Evolutionary conservation across 2,888 invertebrate genomes (phyloP), one percentile per base, ranked within the genome.

Genomic region (Tribolium freemani): DNA sequence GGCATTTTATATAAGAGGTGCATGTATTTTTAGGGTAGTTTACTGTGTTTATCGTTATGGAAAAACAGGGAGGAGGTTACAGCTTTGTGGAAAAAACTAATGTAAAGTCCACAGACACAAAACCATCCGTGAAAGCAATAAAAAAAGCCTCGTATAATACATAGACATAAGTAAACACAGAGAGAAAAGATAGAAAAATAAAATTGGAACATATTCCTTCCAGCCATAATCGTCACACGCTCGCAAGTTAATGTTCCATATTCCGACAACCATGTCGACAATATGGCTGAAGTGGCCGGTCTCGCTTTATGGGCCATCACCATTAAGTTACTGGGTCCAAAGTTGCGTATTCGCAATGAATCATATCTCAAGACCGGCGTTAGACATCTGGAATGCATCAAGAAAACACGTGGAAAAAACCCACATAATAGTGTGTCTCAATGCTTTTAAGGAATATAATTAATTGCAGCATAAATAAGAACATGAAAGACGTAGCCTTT

Each of bases 281-380:
- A 73, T 73, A 73, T 67, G 73, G 70, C 44, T 57, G 51, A 61
- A 72, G 70, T 71, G 66, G 68, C 64, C 71, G 68, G 71, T 58
- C 71, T 71, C 73, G 69, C 70, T 74, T 74, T 74, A 74, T 74
- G 69, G 74, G 26, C 74, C 71, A 74, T 74, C 71, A 71, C 74
- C 74, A 74, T 74, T 74, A 74, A 69, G 69, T 69, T 72, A 69
- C 60, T 71, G 60, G 56, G 58, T 51, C 68, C 68, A 67, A 71
- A 66, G 69, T 63, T 71, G 64, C 74, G 74, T 74, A 71, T 71
- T 66, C 58, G 61, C 71, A 74, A 71, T 74, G 74, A 71, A 74
- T 74, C 73, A 73, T 71, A 67, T 72, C 64, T 64, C 53, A 13
- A 57, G 53, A 64, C 21, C 69, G 51, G 31, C 68, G 54, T 38